These are phyloP conservation scores for Serilophus lunatus DNA, from an alignment of 2,113 vertebrate species.

Conservation along the genomic window DNA sequence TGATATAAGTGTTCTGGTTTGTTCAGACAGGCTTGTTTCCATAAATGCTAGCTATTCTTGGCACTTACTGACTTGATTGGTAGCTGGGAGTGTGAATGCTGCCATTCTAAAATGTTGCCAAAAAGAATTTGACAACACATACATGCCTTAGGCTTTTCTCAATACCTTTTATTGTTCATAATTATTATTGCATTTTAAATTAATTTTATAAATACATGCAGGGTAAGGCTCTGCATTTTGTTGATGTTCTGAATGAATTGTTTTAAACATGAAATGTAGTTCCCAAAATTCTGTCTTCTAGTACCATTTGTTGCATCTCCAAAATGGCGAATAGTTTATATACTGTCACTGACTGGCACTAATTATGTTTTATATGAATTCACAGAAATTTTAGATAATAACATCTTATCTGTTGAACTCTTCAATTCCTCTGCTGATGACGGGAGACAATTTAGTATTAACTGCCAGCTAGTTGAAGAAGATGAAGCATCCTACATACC, in stretches of 20 bases:
- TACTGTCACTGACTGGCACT: not conserved
- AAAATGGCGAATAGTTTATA: not conserved
- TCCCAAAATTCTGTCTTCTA: not conserved
- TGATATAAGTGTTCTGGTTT: not conserved
- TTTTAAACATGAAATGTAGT: not conserved
- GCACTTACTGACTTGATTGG: not conserved
- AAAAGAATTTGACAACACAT: not conserved
- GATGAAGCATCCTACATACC: slow-evolving; percentile 66
- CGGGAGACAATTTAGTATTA: slow-evolving; percentile 66
- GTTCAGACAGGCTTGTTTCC: not conserved
- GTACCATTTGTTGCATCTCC: not conserved
- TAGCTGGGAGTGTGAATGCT: not conserved
- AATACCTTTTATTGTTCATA: not conserved
- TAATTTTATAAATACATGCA: not conserved
- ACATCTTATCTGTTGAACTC: slow-evolving; percentile 71
- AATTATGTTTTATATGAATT: not conserved
- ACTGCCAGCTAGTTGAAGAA: slow-evolving; percentile 72
- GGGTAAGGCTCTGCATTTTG: not conserved
- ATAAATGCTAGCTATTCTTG: not conserved
- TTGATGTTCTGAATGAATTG: not conserved
- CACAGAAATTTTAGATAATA: slow-evolving; percentile 68
- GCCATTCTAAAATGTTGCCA: not conserved
- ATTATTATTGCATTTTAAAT: not conserved
- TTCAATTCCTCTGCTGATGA: slow-evolving; percentile 44
- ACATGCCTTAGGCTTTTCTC: not conserved